These are phyloP conservation scores for Orthonyx spaldingii DNA, from an alignment of 2,113 vertebrate species.

Conservation along the genomic window DNA sequence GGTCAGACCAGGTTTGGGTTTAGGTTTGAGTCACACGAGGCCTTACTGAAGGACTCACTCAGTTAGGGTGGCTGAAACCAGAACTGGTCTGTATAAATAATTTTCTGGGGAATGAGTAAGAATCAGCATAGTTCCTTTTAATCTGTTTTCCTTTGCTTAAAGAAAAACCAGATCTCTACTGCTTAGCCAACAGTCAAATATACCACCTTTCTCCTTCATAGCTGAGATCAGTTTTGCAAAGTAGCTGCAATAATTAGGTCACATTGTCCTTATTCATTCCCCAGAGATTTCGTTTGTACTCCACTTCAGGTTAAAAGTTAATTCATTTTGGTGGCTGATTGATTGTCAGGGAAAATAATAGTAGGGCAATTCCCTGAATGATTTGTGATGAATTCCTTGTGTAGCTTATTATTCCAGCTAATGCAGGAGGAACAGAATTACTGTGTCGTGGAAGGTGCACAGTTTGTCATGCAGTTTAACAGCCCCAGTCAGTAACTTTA, in stretches of 20 bases:
- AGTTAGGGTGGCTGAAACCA: background rate
- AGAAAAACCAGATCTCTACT: background rate
- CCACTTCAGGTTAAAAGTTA: conserved; percentile 51
- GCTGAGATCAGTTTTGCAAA: conserved; percentile 29
- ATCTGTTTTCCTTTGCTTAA: background rate
- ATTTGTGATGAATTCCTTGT: conserved; percentile 28
- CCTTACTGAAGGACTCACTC: background rate
- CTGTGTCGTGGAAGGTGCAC: background rate
- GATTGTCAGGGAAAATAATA: conserved; percentile 58
- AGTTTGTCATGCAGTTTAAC: background rate
- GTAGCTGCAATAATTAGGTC: conserved; percentile 48
- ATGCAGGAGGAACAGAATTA: background rate
- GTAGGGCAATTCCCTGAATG: conserved; percentile 48
- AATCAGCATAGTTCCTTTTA: background rate
- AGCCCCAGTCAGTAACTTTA: background rate
- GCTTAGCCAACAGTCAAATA: background rate
- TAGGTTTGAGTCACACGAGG: background rate
- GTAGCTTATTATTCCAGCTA: background rate
- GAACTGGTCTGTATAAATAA: background rate
- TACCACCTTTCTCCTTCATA: background rate
- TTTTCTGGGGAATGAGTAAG: background rate
- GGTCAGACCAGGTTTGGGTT: background rate
- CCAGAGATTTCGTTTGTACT: conserved; percentile 29
- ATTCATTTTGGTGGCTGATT: conserved; percentile 61
- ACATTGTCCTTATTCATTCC: conserved; percentile 45